Evolutionary conservation across 2,797 vertebrate genomes (phyloP), one percentile per base, ranked within the genome.

Genomic region (Sebastes steindachneri): DNA sequence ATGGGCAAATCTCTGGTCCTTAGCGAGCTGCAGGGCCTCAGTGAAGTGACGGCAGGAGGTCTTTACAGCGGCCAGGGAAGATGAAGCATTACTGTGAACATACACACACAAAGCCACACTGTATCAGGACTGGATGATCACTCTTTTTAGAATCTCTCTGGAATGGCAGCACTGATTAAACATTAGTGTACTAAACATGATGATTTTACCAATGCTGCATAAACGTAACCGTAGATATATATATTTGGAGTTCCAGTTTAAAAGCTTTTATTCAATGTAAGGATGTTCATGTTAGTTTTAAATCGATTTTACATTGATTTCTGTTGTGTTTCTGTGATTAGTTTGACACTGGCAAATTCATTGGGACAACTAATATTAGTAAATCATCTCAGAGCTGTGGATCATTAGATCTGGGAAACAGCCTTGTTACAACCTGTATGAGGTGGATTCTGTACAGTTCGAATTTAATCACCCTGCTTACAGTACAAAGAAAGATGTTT

Each of bases 1-100:
- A 78, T 99, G 97, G 29, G 93, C 89, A 14, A 89, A 93, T 75
- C 98, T 93, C 81, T 96, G 97, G 51, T 97, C 94, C 86, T 90
- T 86, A 41, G 97, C 97, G 86, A 98, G 88, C 63, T 89, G 91
- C 92, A 97, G 93, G 77, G 95, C 75, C 73, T 96, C 90, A 31
- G 91, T 79, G 70, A 95, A 92, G 88, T 97, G 96, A 31, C 69
- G 80, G 83, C 90, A 95, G 68, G 92, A 87, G 29, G 70, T 70
- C 54, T 95, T 84, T 15, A 90, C 77, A 70, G 78, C 89, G 21
- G 95, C 94, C 86, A 95, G 75, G 1, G 85, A 23, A 58, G 91
- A 94, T 3, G 90, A 87, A 9, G 77, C 60, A 51, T 93, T 92
- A 69, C 94, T 94, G 93, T 48, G 2, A 73, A 88, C 4, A 83